These are phyloP conservation scores for Fregetta grallaria DNA, from an alignment of 2,113 vertebrate genomes.

Conservation along the genomic window DNA sequence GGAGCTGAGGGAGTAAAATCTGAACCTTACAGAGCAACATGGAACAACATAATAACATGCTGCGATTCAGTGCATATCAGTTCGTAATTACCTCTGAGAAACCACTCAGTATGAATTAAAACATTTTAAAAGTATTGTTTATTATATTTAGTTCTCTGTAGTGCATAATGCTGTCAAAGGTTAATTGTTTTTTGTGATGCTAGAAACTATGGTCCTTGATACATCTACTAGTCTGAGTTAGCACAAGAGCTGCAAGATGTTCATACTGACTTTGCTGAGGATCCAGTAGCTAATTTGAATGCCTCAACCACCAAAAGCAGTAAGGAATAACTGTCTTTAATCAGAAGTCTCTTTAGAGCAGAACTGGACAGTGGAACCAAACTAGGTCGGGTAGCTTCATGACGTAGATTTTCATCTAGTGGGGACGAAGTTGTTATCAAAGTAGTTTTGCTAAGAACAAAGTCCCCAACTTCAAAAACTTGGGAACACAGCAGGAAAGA, in stretches of 20 bases:
- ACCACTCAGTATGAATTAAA: not conserved
- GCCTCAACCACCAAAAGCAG: not conserved
- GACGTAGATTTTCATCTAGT: not conserved
- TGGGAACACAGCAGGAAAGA: not conserved
- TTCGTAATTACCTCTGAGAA: not conserved
- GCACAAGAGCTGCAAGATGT: not conserved
- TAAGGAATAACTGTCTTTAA: not conserved
- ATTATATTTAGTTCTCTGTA: slow-evolving; percentile 21
- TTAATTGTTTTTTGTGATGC: slow-evolving; percentile 50
- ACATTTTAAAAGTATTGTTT: not conserved
- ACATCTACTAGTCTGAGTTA: not conserved
- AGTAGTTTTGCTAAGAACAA: slow-evolving; percentile 54
- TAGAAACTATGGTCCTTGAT: not conserved
- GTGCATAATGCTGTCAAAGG: not conserved
- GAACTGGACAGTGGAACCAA: not conserved
- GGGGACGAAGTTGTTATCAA: slow-evolving; percentile 27
- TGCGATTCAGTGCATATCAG: not conserved
- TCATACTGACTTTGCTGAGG: not conserved
- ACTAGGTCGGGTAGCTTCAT: not conserved
- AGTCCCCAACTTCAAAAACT: slow-evolving; percentile 40
- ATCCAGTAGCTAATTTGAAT: not conserved
- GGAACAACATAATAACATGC: not conserved
- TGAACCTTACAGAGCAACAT: not conserved
- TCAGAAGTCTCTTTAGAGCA: not conserved
- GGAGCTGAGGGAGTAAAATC: not conserved